A percentile compares a stretch with the other conserved stretches of the same genome.
phyloP scores from a whole-genome alignment of 2,797 vertebrate genomes.

The Sparus aurata region DNA sequence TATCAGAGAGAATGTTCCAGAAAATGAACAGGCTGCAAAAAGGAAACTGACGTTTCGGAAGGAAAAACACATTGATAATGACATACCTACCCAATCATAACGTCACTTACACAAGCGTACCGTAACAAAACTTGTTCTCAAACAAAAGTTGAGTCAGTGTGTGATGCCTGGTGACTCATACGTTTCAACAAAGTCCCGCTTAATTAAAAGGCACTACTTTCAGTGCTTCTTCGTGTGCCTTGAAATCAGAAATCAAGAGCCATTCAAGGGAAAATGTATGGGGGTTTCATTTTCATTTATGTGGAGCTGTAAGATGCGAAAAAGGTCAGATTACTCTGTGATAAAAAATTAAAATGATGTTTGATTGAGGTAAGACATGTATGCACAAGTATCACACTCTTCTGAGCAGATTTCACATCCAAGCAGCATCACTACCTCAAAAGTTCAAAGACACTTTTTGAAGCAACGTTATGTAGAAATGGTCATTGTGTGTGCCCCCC shows the following conservation, averaged over 20 bases:
- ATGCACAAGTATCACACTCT: too few species aligned
- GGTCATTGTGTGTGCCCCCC: too few species aligned
- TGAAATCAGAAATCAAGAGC: not conserved
- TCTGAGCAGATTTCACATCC: not conserved
- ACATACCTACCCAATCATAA: slow-evolving; percentile 35
- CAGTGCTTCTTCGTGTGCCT: not conserved
- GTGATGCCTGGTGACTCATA: not conserved
- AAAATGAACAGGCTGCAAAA: slow-evolving; percentile 62
- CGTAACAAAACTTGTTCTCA: slow-evolving; percentile 1
- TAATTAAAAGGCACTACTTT: slow-evolving; percentile 15
- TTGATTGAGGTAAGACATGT: not conserved
- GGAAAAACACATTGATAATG: slow-evolving; percentile 52
- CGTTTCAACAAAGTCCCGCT: not conserved
- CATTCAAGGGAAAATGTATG: slow-evolving; percentile 9
- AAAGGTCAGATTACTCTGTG: not conserved
- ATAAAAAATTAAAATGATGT: not conserved
- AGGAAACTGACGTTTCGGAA: slow-evolving; percentile 32
- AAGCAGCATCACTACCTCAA: not conserved
- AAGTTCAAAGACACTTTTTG: not conserved
- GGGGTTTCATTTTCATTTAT: slow-evolving; percentile 1
- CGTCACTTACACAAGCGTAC: slow-evolving; percentile 2
- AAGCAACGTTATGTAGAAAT: too few species aligned
- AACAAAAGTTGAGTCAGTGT: slow-evolving; percentile 9
- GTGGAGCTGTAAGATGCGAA: slow-evolving; percentile 6
- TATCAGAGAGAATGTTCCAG: slow-evolving; percentile 63